A percentile compares a stretch with the other conserved stretches of the same genome.
These are phyloP conservation scores for Chymomyza amoena DNA, from an alignment of 2,888 invertebrate species.

Conservation along the genomic window DNA sequence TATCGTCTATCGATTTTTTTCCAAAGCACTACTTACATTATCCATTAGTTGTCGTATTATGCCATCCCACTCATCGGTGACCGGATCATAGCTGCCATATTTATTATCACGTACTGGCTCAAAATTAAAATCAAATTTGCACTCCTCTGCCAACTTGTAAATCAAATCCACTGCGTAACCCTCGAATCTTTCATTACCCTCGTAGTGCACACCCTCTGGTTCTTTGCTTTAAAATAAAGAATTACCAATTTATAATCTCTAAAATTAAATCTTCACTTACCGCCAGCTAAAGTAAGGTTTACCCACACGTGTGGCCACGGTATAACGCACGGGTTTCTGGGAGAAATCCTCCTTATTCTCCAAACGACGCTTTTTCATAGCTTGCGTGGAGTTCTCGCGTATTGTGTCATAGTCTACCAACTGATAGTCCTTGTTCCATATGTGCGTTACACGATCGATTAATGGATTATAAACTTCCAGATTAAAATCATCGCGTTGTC, in stretches of 20 bases:
- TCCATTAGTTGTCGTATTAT: constrained; percentile 87
- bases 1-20: not conserved
- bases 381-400: constrained; percentile 59
- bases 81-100: constrained; percentile 85
- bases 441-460: constrained; percentile 77
- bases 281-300: constrained; percentile 85
- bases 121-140: constrained; percentile 85
- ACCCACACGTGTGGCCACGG: constrained; percentile 86
- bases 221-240: constrained; percentile 32
- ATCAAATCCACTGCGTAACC: constrained; percentile 96
- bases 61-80: constrained; percentile 89
- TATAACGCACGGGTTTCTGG: constrained; percentile 81
- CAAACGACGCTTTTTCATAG: constrained; percentile 73
- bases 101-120: constrained; percentile 85
- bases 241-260: not conserved
- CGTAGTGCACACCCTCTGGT: constrained; percentile 74
- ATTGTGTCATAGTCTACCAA: constrained; percentile 59
- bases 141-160: constrained; percentile 85
- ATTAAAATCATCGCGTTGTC: constrained; percentile 81
- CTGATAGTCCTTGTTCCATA: constrained; percentile 74
- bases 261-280: constrained; percentile 44
- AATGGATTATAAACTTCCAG: constrained; percentile 79
- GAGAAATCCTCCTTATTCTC: constrained; percentile 80
- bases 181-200: constrained; percentile 89
- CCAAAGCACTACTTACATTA: constrained; percentile 80